A percentile compares a stretch with the other conserved stretches of the same genome.
These are phyloP conservation scores for Ips typographus DNA, from an alignment of 1,140 invertebrate species.

Conservation along the genomic window DNA sequence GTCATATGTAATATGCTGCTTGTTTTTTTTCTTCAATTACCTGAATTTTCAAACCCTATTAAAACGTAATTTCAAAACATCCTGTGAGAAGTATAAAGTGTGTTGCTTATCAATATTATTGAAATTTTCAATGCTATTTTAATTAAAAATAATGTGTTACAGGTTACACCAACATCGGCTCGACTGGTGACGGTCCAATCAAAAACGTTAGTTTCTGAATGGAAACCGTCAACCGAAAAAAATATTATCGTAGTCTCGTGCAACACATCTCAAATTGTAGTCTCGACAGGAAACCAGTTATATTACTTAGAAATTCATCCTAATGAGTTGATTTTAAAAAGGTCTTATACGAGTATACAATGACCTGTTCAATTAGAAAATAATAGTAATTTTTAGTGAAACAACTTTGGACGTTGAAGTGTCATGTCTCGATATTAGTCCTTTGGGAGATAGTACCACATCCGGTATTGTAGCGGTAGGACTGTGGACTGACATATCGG, in stretches of 20 bases:
- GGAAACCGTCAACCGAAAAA: constrained; percentile 73
- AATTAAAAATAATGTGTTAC: constrained; percentile 8
- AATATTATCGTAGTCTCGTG: constrained; percentile 88
- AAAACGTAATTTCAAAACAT: no score
- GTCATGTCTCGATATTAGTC: constrained; percentile 93
- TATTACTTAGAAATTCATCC: constrained; percentile 84
- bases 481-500: constrained; percentile 97
- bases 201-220: constrained; percentile 72
- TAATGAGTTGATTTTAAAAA: constrained; percentile 65
- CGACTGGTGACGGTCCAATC: constrained; percentile 67
- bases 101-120: no score
- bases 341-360: constrained; percentile 37
- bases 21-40: no score
- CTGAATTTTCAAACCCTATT: no score
- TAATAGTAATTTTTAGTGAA: constrained; percentile 52
- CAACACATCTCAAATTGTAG: constrained; percentile 80
- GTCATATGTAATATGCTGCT: no score
- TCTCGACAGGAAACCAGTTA: constrained; percentile 84
- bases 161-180: constrained; percentile 71
- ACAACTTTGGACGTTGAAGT: constrained; percentile 87
- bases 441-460: constrained; percentile 65
- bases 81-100: no score
- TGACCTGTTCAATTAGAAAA: no score
- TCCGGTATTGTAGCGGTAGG: constrained; percentile 87
- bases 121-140: no score